phyloP scores from a whole-genome alignment of 23 tunicate species.

The Oikopleura dioica region DNA sequence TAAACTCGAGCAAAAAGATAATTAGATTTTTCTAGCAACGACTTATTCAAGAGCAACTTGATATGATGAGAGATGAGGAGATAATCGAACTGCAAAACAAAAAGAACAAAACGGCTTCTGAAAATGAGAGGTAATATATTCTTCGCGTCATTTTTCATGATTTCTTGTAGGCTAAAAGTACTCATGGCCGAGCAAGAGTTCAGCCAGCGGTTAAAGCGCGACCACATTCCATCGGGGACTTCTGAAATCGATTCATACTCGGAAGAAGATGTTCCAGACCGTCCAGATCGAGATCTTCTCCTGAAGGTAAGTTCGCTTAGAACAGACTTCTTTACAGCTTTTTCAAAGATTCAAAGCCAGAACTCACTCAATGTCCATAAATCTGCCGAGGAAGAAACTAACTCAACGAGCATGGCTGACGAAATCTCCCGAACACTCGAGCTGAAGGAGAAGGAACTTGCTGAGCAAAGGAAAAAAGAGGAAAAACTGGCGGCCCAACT shows the following conservation, averaged over 20 bases:
- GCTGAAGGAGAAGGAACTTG: no score
- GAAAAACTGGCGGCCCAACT: neutral
- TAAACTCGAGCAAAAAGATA: no score
- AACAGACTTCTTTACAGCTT: no score
- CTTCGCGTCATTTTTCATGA: neutral
- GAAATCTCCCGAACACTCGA: no score
- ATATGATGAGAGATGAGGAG: conserved; percentile 68
- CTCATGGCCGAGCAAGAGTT: neutral
- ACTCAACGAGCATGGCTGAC: neutral
- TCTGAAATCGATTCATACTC: neutral
- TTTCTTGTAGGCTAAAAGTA: neutral
- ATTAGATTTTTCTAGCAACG: no score
- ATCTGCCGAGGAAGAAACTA: neutral
- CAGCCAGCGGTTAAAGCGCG: neutral
- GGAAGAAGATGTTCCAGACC: neutral
- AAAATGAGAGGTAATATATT: conserved; percentile 32
- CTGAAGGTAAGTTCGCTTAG: no score
- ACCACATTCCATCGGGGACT: neutral
- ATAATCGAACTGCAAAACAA: conserved; percentile 31
- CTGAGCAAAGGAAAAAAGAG: no score
- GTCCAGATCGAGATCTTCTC: neutral
- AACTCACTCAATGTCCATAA: neutral
- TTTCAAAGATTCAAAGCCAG: no score
- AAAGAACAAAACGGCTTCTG: conserved; percentile 23
- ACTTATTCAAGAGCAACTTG: conserved; percentile 58